Evolutionary conservation across 2,888 invertebrate species (phyloP).

Genomic region (Parnassius smintheus): DNA sequence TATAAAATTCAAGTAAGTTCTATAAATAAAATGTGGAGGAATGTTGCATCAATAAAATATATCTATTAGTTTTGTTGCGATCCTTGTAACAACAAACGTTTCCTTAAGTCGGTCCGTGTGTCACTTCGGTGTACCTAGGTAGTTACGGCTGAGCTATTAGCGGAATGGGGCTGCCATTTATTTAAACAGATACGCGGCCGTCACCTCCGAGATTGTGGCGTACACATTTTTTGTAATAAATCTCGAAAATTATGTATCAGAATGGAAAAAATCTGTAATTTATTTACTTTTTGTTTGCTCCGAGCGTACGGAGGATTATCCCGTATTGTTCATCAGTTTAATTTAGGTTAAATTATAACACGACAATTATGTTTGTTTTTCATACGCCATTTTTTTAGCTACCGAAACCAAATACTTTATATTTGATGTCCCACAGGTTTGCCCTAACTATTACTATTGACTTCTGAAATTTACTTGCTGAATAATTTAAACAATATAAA

Average conservation of each 20-base stretch:
- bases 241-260: slow-evolving; percentile 13
- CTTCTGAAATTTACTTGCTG: too few species aligned
- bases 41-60: too few species aligned
- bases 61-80: neutral
- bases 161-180: slow-evolving; percentile 25
- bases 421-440: too few species aligned
- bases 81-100: slow-evolving; percentile 9
- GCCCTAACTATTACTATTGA: too few species aligned
- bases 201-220: slow-evolving; percentile 18
- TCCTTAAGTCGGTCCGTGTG: slow-evolving; percentile 17
- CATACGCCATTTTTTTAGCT: neutral
- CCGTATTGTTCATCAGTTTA: slow-evolving; percentile 10
- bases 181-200: slow-evolving; percentile 21
- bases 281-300: slow-evolving; percentile 1
- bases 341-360: slow-evolving; percentile 7
- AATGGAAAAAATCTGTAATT: neutral
- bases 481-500: too few species aligned
- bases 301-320: slow-evolving; percentile 5
- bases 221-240: slow-evolving; percentile 24
- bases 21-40: too few species aligned
- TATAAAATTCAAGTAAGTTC: too few species aligned
- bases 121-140: slow-evolving; percentile 22
- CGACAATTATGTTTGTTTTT: slow-evolving; percentile 16
- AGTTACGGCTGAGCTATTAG: slow-evolving; percentile 26
- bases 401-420: too few species aligned